Conservation (phyloP, 2,797 vertebrate genomes). For the Pteropus rufus region DNA sequence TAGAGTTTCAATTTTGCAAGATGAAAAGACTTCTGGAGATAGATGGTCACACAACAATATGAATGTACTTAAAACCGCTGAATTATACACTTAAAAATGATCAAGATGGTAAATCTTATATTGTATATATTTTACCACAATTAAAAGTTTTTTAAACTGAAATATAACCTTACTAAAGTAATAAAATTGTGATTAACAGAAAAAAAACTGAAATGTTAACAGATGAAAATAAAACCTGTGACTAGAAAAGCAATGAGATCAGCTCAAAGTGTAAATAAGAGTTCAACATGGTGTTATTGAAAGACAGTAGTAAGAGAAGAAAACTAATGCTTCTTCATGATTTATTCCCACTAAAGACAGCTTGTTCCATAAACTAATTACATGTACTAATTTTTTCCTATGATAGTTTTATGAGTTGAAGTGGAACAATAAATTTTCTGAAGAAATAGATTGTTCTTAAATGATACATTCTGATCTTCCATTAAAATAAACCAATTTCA, state of each 20-base stretch:
- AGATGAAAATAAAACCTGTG: not conserved
- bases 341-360: not conserved
- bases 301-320: not conserved
- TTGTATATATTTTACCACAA: not conserved
- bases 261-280: not conserved
- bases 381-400: not conserved
- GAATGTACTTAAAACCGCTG: not conserved
- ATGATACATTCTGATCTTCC: conserved; percentile 22
- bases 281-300: accelerated
- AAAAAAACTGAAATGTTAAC: not conserved
- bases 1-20: not conserved
- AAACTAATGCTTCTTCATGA: not conserved
- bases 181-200: not conserved
- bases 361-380: not conserved
- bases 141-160: not conserved
- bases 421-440: not conserved
- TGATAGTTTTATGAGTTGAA: not conserved
- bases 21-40: not conserved
- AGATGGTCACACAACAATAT: not conserved
- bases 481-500: conserved; percentile 19
- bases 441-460: conserved; percentile 49
- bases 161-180: not conserved
- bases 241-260: not conserved
- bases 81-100: not conserved
- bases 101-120: not conserved